phyloP scores from a whole-genome alignment of 2,797 vertebrate species.

The Rhinatrema bivittatum region DNA sequence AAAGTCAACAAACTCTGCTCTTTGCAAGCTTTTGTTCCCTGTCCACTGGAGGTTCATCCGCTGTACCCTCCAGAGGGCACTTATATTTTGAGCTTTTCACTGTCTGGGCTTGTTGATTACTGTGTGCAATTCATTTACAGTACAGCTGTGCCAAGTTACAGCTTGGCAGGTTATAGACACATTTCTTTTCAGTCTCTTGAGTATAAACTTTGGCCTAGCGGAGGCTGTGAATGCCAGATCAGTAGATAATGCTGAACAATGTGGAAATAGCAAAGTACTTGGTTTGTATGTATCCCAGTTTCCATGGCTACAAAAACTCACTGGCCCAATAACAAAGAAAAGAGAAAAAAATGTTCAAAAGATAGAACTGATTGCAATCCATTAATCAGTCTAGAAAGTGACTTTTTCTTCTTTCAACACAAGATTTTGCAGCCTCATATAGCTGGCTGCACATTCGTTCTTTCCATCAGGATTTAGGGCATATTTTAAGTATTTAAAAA shows the following conservation, averaged over 20 bases:
- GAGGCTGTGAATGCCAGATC: conserved; percentile 18
- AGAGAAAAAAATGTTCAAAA: too few species aligned
- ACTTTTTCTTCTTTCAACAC: too few species aligned
- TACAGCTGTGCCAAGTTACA: conserved; percentile 36
- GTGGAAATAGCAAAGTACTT: conserved; percentile 19
- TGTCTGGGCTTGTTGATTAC: conserved; percentile 29
- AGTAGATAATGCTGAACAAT: conserved; percentile 1
- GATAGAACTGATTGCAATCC: too few species aligned
- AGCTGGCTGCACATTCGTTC: too few species aligned
- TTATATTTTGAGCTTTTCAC: conserved; percentile 30
- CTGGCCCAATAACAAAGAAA: background rate
- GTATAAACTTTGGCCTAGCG: conserved; percentile 22
- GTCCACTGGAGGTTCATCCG: conserved; percentile 30
- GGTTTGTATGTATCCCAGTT: conserved; percentile 6
- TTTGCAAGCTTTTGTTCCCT: conserved; percentile 27
- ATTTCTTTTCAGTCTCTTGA: conserved; percentile 29
- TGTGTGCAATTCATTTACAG: conserved; percentile 29
- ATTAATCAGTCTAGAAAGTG: too few species aligned
- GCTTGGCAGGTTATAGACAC: conserved; percentile 29
- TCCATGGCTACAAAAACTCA: conserved; percentile 9
- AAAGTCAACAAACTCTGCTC: too few species aligned
- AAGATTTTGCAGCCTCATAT: too few species aligned
- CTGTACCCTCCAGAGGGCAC: conserved; percentile 35
- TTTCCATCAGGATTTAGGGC: too few species aligned
- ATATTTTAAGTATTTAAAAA: too few species aligned